Percentiles rank a stretch among this genome's conserved stretches.
Conservation (phyloP, 2,888 invertebrate genomes). For the Trachelus stipa region DNA sequence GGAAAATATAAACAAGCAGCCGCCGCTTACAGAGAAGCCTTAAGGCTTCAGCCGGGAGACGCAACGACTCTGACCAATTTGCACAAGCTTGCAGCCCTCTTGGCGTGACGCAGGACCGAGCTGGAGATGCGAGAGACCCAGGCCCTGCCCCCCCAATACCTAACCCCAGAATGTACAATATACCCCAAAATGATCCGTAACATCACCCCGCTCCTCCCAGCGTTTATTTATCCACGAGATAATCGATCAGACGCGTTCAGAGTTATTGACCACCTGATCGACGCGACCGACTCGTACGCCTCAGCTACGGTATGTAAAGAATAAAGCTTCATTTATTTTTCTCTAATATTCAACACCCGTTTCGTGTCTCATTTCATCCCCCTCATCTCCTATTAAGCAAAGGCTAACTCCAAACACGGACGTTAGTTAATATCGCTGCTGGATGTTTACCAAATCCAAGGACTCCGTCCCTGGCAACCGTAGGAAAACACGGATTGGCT, state of each 20-base stretch:
- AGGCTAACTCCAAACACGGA: neutral
- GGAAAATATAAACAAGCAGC: slow-evolving; percentile 91
- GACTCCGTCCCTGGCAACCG: neutral
- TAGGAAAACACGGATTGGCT: slow-evolving; percentile 30
- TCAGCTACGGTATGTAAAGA: slow-evolving; percentile 58
- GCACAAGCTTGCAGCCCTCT: slow-evolving; percentile 75
- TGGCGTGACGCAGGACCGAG: slow-evolving; percentile 67
- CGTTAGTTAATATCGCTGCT: neutral
- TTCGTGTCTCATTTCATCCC: neutral
- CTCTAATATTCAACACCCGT: slow-evolving; percentile 43
- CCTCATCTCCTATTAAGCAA: neutral
- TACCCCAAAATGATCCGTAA: slow-evolving; percentile 35
- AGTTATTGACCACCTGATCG: slow-evolving; percentile 14
- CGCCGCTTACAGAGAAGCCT: slow-evolving; percentile 85
- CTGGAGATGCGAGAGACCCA: slow-evolving; percentile 19
- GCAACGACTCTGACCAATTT: slow-evolving; percentile 90
- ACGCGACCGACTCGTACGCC: slow-evolving; percentile 52
- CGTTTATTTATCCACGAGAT: slow-evolving; percentile 53
- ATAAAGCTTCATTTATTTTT: slow-evolving; percentile 62
- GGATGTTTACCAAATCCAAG: neutral
- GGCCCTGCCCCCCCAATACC: neutral
- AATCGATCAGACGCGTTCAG: slow-evolving; percentile 33
- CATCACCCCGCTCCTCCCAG: slow-evolving; percentile 44
- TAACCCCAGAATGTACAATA: neutral
- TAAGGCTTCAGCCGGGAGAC: slow-evolving; percentile 89